phyloP scores from a whole-genome alignment of 2,797 vertebrate genomes.

The Sebastes kiyomatsui region DNA sequence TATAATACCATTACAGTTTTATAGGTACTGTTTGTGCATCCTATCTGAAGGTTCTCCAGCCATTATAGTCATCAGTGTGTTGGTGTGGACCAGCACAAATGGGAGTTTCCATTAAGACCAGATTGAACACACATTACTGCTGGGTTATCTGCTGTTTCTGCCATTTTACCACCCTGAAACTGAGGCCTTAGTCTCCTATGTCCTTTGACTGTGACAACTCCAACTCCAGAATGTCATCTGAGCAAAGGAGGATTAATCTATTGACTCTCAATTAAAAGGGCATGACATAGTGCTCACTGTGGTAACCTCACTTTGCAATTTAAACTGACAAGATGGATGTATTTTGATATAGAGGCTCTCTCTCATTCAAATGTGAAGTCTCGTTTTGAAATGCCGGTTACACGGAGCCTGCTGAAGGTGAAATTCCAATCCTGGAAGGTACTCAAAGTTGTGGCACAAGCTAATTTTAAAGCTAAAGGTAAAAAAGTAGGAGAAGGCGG shows the following conservation, averaged over 20 bases:
- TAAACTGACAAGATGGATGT: not conserved
- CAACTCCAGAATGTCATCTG: not conserved
- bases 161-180: not conserved
- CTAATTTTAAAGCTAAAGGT: conserved; percentile 44
- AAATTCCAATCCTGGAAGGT: conserved; percentile 49
- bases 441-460: conserved; percentile 40
- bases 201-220: not conserved
- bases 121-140: not conserved
- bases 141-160: not conserved
- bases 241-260: conserved; percentile 1
- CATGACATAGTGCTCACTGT: not conserved
- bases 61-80: too few relatives aligned
- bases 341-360: not conserved
- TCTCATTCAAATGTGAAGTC: conserved; percentile 19
- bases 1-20: too few relatives aligned
- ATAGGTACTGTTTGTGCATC: too few relatives aligned
- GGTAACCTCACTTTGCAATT: conserved; percentile 16
- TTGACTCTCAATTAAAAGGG: not conserved
- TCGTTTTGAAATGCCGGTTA: conserved; percentile 27
- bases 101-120: not conserved
- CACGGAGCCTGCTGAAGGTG: conserved; percentile 36
- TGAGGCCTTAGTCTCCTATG: not conserved
- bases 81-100: too few relatives aligned
- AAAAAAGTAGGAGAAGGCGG: conserved; percentile 27
- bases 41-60: too few relatives aligned